phyloP scores from a whole-genome alignment of 2,888 invertebrate species.

The Pherbina coryleti region DNA sequence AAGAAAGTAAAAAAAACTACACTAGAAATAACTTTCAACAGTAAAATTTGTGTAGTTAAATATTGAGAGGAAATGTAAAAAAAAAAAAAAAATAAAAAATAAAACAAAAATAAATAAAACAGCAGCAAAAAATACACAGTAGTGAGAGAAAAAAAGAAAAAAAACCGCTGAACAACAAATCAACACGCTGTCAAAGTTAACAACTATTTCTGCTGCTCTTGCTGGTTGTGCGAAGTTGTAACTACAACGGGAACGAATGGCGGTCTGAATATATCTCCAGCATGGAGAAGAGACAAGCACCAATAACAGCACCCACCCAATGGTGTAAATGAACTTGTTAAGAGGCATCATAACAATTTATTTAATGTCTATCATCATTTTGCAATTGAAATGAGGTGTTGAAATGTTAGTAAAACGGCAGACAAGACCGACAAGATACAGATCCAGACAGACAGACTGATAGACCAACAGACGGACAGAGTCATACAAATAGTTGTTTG shows the following conservation, averaged over 20 bases:
- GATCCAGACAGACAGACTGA: not conserved
- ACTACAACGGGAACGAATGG: not conserved
- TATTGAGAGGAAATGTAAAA: conserved; percentile 30
- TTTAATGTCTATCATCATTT: conserved; percentile 56
- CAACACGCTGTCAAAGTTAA: conserved; percentile 34
- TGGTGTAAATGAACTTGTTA: conserved; percentile 53
- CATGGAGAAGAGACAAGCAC: not conserved
- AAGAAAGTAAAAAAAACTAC: no score
- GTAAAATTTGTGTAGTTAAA: not conserved
- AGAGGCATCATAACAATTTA: conserved; percentile 54
- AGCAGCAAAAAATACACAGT: conserved; percentile 43
- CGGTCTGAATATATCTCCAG: not conserved
- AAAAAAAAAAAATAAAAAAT: conserved; percentile 5
- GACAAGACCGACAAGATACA: conserved; percentile 15
- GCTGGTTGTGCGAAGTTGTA: not conserved
- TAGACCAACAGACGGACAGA: not conserved
- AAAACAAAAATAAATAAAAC: conserved; percentile 27
- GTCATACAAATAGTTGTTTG: not conserved
- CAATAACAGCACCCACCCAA: conserved; percentile 23
- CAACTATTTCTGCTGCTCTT: conserved; percentile 15
- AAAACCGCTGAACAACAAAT: conserved; percentile 38
- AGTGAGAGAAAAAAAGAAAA: conserved; percentile 44
- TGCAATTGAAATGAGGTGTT: conserved; percentile 63
- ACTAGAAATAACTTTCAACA: not conserved
- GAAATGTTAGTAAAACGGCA: conserved; percentile 51